These are phyloP conservation scores for Onthophagus sagittarius DNA, from an alignment of 2,888 invertebrate species.

Conservation along the genomic window DNA sequence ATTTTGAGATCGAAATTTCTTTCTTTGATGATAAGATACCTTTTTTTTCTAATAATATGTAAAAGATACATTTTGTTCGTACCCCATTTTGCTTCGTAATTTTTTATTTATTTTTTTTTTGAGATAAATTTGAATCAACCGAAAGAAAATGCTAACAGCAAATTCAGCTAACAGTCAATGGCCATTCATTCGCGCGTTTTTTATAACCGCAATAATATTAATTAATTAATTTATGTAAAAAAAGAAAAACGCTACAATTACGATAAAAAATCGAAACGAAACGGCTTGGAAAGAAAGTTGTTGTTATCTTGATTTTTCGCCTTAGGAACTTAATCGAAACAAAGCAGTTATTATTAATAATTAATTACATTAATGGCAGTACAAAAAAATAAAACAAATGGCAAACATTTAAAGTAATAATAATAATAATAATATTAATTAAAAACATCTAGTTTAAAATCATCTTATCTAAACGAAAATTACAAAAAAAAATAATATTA, in stretches of 20 bases:
- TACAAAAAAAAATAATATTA: background rate
- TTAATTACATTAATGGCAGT: conserved; percentile 13
- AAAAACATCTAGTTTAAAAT: conserved; percentile 7
- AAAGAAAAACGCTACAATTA: conserved; percentile 9
- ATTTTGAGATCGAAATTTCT: conserved; percentile 14
- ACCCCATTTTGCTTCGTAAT: background rate
- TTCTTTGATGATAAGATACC: too few species aligned
- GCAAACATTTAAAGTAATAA: conserved; percentile 12
- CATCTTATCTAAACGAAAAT: conserved; percentile 11
- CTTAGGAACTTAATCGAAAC: conserved; percentile 2
- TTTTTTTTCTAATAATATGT: conserved; percentile 15
- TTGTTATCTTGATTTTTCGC: background rate
- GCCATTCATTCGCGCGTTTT: background rate
- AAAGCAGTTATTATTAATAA: conserved; percentile 5
- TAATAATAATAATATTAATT: conserved; percentile 11
- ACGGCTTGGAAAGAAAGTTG: background rate
- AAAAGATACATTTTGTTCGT: conserved; percentile 20
- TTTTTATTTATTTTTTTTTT: background rate
- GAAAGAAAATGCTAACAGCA: background rate
- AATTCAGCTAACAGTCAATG: background rate
- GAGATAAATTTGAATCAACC: background rate
- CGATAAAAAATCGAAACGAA: background rate
- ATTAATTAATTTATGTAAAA: conserved; percentile 5
- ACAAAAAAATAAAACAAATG: conserved; percentile 16
- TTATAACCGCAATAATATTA: background rate